phyloP scores from a whole-genome alignment of 2,113 vertebrate genomes.

The Phalacrocorax brasilianus region DNA sequence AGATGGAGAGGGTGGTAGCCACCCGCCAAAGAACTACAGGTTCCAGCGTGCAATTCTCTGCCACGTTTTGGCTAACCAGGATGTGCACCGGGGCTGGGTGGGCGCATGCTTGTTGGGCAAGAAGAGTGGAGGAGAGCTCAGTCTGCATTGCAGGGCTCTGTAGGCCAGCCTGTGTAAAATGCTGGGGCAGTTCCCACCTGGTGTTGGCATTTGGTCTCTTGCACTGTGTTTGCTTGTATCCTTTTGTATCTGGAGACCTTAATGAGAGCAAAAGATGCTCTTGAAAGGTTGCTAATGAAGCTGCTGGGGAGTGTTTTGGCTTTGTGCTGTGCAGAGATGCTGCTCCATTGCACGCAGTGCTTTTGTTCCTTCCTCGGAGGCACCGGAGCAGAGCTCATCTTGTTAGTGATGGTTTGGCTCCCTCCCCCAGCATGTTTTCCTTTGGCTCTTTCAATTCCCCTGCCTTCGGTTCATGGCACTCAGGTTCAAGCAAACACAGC shows the following conservation, averaged over 20 bases:
- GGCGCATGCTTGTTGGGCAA: rapidly evolving
- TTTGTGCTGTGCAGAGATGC: not conserved
- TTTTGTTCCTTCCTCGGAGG: conserved; percentile 23
- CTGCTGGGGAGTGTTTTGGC: not conserved
- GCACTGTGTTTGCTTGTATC: rapidly evolving
- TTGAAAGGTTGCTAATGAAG: not conserved
- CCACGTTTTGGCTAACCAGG: rapidly evolving
- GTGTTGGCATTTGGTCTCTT: not conserved
- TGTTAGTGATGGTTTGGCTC: not conserved
- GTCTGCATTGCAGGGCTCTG: not conserved
- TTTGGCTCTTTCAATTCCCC: not conserved
- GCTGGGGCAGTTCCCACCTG: rapidly evolving
- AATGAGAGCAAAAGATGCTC: not conserved
- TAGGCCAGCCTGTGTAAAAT: not conserved
- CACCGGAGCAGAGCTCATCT: not conserved
- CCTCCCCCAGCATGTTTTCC: not conserved
- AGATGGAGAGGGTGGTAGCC: not conserved
- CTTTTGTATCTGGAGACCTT: not conserved
- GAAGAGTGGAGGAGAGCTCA: not conserved
- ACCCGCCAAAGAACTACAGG: not conserved
- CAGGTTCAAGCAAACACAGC: not conserved
- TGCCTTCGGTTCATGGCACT: rapidly evolving
- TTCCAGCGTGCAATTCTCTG: not conserved
- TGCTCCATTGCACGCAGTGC: not conserved
- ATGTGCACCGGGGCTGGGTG: rapidly evolving